Percentiles rank a stretch among this genome's conserved stretches.
phyloP scores from a whole-genome alignment of 2,888 invertebrate species.

The Spatulosminthurus flaviceps region DNA sequence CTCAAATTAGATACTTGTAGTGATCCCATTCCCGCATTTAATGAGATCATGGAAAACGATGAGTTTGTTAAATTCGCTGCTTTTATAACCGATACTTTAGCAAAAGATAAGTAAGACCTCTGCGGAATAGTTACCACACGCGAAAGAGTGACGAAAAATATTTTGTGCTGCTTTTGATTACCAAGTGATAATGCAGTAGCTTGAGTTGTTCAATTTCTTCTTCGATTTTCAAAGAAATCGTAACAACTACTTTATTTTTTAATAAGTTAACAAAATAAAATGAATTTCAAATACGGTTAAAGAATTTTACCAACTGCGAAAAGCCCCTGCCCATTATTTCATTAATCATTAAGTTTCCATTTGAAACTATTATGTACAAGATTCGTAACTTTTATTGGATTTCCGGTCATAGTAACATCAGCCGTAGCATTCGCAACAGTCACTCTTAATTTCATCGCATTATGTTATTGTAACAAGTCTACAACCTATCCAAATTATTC shows the following conservation, averaged over 20 bases:
- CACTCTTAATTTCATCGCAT: conserved; percentile 18
- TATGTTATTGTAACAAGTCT: not conserved
- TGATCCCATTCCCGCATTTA: conserved; percentile 45
- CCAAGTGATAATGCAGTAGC: too few relatives aligned
- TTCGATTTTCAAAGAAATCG: too few relatives aligned
- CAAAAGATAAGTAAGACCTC: not conserved
- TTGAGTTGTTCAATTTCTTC: too few relatives aligned
- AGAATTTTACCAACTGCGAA: too few relatives aligned
- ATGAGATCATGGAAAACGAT: conserved; percentile 50
- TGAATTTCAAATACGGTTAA: too few relatives aligned
- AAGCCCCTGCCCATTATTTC: too few relatives aligned
- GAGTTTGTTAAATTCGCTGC: conserved; percentile 45
- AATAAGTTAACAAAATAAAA: too few relatives aligned
- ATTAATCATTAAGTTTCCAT: not conserved
- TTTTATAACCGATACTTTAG: conserved; percentile 31
- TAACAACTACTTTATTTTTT: too few relatives aligned
- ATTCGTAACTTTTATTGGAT: not conserved
- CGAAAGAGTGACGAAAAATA: too few relatives aligned
- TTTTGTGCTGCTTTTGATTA: too few relatives aligned
- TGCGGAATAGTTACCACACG: too few relatives aligned
- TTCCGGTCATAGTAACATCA: not conserved
- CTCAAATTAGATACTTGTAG: conserved; percentile 41
- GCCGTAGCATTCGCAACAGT: not conserved
- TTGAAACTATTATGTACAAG: not conserved
- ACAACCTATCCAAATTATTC: not conserved